A percentile compares a stretch with the other conserved stretches of the same genome.
phyloP scores from a whole-genome alignment of 2,113 vertebrate species.

The Cyrtonyx montezumae region DNA sequence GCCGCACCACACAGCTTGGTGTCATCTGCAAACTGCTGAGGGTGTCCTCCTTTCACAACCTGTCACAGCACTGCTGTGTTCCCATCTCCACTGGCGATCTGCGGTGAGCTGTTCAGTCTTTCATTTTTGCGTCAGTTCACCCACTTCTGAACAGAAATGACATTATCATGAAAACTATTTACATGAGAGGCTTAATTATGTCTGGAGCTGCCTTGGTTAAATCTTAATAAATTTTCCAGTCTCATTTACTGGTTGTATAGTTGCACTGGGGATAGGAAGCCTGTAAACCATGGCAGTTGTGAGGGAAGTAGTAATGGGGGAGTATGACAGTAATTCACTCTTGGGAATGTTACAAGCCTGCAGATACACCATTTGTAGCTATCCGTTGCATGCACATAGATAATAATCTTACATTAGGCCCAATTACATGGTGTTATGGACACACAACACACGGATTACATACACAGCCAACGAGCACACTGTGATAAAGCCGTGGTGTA shows the following conservation, averaged over 20 bases:
- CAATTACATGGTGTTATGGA: constrained; percentile 80
- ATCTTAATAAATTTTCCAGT: constrained; percentile 17
- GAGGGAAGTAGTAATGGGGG: neutral
- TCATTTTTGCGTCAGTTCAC: neutral
- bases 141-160: neutral
- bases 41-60: neutral
- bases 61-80: neutral
- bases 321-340: constrained; percentile 8
- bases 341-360: neutral
- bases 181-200: neutral
- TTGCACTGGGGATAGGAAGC: constrained; percentile 3
- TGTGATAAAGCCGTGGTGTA: constrained; percentile 71
- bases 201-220: constrained; percentile 17
- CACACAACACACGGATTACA: constrained; percentile 72
- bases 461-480: constrained; percentile 44
- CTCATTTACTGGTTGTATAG: neutral
- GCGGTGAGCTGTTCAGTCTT: neutral
- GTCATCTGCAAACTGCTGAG: no score
- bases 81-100: neutral
- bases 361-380: constrained; percentile 69
- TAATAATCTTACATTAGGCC: constrained; percentile 78
- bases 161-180: neutral
- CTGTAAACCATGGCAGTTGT: neutral
- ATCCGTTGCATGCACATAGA: constrained; percentile 60
- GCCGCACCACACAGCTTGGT: no score